Percentiles rank a stretch among this genome's conserved stretches.
phyloP scores from a whole-genome alignment of 2,797 vertebrate species.

The Aselliscus stoliczkanus region DNA sequence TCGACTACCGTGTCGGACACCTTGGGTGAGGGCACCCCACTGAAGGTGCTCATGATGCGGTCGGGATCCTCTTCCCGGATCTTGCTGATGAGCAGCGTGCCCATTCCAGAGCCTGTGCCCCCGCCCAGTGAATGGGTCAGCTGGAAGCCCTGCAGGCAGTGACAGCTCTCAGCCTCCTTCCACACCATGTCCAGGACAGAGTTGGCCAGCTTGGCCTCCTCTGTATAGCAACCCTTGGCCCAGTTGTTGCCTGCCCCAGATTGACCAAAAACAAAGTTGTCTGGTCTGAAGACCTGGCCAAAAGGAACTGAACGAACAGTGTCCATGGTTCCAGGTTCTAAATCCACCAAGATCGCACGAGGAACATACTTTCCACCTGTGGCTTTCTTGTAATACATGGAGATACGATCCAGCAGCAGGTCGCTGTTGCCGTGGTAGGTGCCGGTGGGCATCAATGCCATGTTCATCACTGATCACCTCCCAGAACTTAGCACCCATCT shows the following conservation, averaged over 20 bases:
- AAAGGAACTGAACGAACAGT: constrained; percentile 90
- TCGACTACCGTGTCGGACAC: constrained; percentile 95
- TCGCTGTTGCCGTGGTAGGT: constrained; percentile 91
- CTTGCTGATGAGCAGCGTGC: constrained; percentile 96
- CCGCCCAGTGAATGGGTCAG: too few relatives aligned
- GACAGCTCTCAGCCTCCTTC: constrained; percentile 96
- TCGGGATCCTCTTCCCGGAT: constrained; percentile 95
- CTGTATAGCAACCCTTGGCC: constrained; percentile 97
- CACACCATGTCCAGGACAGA: constrained; percentile 94
- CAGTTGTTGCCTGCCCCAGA: constrained; percentile 96
- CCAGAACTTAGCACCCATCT: constrained; percentile 79
- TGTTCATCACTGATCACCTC: too few relatives aligned
- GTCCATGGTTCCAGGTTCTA: constrained; percentile 90
- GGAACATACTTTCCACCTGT: constrained; percentile 88
- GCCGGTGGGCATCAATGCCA: constrained; percentile 91
- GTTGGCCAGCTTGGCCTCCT: constrained; percentile 92
- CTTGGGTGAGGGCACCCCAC: constrained; percentile 94
- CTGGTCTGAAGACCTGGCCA: constrained; percentile 90
- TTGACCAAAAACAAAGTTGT: constrained; percentile 93
- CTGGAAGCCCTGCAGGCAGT: constrained; percentile 97
- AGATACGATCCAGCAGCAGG: constrained; percentile 88
- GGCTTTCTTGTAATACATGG: constrained; percentile 91
- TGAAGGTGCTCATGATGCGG: constrained; percentile 97
- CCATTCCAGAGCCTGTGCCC: constrained; percentile 96
- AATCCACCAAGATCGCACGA: constrained; percentile 87